A percentile compares a stretch with the other conserved stretches of the same genome.
Evolutionary conservation across 2,888 invertebrate genomes (phyloP).

Genomic region (Ichneumoninae sp.): DNA sequence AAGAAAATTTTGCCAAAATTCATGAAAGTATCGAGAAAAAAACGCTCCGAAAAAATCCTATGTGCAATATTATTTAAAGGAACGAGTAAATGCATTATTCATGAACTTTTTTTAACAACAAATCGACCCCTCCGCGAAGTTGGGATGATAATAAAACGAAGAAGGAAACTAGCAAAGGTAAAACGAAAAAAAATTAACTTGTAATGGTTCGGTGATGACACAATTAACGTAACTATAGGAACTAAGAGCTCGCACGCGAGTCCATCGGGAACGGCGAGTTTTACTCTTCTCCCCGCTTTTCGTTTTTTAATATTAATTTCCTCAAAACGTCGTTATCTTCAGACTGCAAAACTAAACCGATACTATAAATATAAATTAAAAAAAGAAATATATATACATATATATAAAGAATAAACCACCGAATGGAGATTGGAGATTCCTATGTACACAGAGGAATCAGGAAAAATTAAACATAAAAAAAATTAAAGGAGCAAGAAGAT

Average conservation of each 20-base stretch:
- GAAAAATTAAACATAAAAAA: slow-evolving; percentile 51
- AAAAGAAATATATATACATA: slow-evolving; percentile 5
- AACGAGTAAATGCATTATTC: too few relatives aligned
- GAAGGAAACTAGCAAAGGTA: not conserved
- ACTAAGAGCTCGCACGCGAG: not conserved
- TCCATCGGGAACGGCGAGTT: not conserved
- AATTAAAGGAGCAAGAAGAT: slow-evolving; percentile 52
- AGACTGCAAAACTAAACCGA: slow-evolving; percentile 2
- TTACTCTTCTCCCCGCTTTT: not conserved
- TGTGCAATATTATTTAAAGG: too few relatives aligned
- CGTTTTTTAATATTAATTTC: not conserved
- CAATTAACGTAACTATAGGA: not conserved
- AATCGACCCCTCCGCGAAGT: not conserved
- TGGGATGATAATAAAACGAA: not conserved
- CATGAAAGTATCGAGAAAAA: too few relatives aligned
- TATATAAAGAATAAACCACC: not conserved
- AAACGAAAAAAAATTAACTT: not conserved
- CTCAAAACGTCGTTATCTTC: not conserved
- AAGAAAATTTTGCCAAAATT: too few relatives aligned
- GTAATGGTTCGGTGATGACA: not conserved
- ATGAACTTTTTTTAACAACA: not conserved
- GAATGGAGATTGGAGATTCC: slow-evolving; percentile 11
- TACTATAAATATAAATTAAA: not conserved
- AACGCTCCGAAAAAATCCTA: too few relatives aligned
- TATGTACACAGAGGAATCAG: slow-evolving; percentile 18